Evolutionary conservation across 2,888 invertebrate genomes (phyloP), one percentile per base, ranked within the genome.

Genomic region (Orthonevra nobilis): DNA sequence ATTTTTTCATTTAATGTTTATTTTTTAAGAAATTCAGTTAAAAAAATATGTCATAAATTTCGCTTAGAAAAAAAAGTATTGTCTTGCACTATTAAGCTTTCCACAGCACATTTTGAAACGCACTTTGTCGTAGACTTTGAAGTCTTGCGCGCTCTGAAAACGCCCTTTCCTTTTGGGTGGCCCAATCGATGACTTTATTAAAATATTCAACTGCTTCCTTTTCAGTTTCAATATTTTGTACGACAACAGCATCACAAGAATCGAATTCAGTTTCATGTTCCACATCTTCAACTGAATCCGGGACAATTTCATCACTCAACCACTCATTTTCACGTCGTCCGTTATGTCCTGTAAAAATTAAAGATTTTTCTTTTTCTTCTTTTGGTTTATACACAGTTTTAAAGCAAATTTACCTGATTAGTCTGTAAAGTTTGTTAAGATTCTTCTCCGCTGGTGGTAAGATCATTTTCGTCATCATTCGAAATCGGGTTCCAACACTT

Each of bases 121-220:
- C 26, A 10, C n/a, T 1, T 32, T 32, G 26, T 17, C 17, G 48
- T 0, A 48, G 12, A 26, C 32, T 32, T 19, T 48, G 48, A 19
- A 48, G 48, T 32, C 30, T 32, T 30, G 48, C 32, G 1, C 30
- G 10, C 12, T 32, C 52, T 9, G 20, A 36, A 9, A 54, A 54
- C 15, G 26, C 26, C 15, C 26, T 38, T 38, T 54, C 15, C n/a
- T 26, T 26, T 54, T 38, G 36, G 14, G 6, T 23, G n/a, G 36
- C 36, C 14, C 38, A 54, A 7, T 54, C 15, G 38, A 54, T 54
- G 12, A 14, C 54, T 54, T 26, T 26, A 54, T 26, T 26, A 15
- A 23, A 54, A 1, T 26, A n/a, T 54, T 38, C 26, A 54, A 54
- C 17, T 23, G 38, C 20, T 38, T 54, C 38, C 38, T 54, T 38